Evolutionary conservation across 2,113 vertebrate species (phyloP).

Genomic region (Hyaena hyaena): DNA sequence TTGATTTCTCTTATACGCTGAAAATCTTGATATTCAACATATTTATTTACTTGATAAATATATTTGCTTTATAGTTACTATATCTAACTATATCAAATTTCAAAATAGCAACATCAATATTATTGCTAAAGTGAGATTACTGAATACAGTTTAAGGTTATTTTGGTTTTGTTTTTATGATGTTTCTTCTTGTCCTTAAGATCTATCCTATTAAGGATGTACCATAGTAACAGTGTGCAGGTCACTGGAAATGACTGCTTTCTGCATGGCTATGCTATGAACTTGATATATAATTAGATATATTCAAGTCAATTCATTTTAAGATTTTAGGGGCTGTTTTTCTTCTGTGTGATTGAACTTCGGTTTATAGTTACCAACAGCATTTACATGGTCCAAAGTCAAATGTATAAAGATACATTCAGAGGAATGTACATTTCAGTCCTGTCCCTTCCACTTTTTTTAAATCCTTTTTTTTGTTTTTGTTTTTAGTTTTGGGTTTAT

Average conservation of each 20-base stretch:
- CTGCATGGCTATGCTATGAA: not conserved
- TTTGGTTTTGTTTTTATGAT: not conserved
- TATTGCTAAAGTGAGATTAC: not conserved
- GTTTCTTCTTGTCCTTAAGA: not conserved
- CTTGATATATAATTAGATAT: not conserved
- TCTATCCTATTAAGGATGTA: not conserved
- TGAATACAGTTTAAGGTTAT: not conserved
- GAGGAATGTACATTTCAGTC: slow-evolving; percentile 4
- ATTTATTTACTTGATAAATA: not conserved
- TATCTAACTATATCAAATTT: not conserved
- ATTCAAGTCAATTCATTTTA: not conserved
- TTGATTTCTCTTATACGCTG: not conserved
- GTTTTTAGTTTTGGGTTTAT: not conserved
- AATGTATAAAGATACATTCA: not conserved
- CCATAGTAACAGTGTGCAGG: not conserved
- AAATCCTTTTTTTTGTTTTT: not conserved
- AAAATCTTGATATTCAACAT: not conserved
- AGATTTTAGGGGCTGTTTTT: not conserved
- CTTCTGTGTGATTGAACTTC: not conserved
- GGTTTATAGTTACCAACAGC: slow-evolving; percentile 20
- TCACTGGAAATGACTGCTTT: not conserved
- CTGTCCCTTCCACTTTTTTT: not conserved
- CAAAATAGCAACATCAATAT: slow-evolving; percentile 2
- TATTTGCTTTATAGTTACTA: not conserved
- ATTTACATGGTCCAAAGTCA: not conserved